Base-by-base conservation (phyloP, 2,113 vertebrate genomes). In the Silurus meridionalis region DNA sequence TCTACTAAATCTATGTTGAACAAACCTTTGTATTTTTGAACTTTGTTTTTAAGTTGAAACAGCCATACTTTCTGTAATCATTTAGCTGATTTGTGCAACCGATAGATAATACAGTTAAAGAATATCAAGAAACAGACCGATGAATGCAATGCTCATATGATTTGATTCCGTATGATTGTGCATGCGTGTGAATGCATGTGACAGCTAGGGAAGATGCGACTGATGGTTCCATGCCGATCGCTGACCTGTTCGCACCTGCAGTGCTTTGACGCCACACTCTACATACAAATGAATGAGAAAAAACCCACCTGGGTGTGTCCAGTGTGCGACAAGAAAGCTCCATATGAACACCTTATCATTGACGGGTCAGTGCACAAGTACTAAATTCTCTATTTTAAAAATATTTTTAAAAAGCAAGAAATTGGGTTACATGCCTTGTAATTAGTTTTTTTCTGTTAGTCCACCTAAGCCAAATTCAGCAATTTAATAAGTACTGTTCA, bases 221-320 rank as follows among this genome's bases (percentile, higher is more conserved):
- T 99, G 93, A 97, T 95, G 63, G 96, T 99, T 91, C 97, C 98
- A 0, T 99, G 98, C 90, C 95, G 98, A 57, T 95, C 97, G 5
- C 92, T 97, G 77, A 99, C 98, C 9, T 99, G 98, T 90, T 97
- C 97, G 66, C 98, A 99, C 90, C 95, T 99, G 79, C 98, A 99
- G 88, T 99, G 98, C 93, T 99, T 99, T 60, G 98, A 99, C 89
- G 98, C 98, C 87, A 98, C 97, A 78, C 96, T 99, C 89, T 99
- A 99, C 92, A 96, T 99, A 82, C 98, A 99, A 94, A 99, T 99
- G 98, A 99, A 99, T 89, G 98, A 99, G 82, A 99, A 98, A 93
- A 99, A 99, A 83, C 97, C 98, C 4, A 99, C 97, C 0, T 99
- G 98, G 98, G 98, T 99, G 86, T 99, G 98, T 94, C 98, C 98